A percentile compares a stretch with the other conserved stretches of the same genome.
Conservation (phyloP, 2,888 invertebrate genomes). For the Pseudolycoriella hygida region DNA sequence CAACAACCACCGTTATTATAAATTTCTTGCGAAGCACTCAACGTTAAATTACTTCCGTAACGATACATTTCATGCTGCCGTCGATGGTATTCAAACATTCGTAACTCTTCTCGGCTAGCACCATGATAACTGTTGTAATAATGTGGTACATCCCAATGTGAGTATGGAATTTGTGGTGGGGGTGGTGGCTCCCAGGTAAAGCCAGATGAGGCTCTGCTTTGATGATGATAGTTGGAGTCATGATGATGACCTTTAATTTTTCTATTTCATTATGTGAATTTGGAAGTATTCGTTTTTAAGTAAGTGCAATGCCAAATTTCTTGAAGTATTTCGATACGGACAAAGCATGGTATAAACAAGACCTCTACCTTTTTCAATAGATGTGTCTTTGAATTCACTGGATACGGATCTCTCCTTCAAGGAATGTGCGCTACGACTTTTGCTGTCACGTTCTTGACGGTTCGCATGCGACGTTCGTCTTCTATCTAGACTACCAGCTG, state of each 20-base stretch:
- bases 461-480: slow-evolving; percentile 31
- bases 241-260: not conserved
- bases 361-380: not conserved
- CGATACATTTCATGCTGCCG: slow-evolving; percentile 33
- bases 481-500: slow-evolving; percentile 34
- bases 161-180: slow-evolving; percentile 11
- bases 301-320: slow-evolving; percentile 3
- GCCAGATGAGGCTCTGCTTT: slow-evolving; percentile 10
- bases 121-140: slow-evolving; percentile 10
- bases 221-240: slow-evolving; percentile 2
- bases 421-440: slow-evolving; percentile 41
- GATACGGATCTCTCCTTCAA: slow-evolving; percentile 32
- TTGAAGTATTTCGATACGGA: not conserved
- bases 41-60: slow-evolving; percentile 30
- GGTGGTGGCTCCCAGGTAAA: slow-evolving; percentile 13
- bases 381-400: slow-evolving; percentile 8
- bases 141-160: slow-evolving; percentile 8
- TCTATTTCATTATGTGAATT: no score
- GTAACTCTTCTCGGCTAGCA: slow-evolving; percentile 13
- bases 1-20: slow-evolving; percentile 9
- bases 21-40: slow-evolving; percentile 11
- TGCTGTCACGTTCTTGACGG: slow-evolving; percentile 43
- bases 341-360: no score
- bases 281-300: no score
- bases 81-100: slow-evolving; percentile 22